Evolutionary conservation across 2,113 vertebrate genomes (phyloP), one percentile per base, ranked within the genome.

Genomic region (Pomatorhinus ruficollis): DNA sequence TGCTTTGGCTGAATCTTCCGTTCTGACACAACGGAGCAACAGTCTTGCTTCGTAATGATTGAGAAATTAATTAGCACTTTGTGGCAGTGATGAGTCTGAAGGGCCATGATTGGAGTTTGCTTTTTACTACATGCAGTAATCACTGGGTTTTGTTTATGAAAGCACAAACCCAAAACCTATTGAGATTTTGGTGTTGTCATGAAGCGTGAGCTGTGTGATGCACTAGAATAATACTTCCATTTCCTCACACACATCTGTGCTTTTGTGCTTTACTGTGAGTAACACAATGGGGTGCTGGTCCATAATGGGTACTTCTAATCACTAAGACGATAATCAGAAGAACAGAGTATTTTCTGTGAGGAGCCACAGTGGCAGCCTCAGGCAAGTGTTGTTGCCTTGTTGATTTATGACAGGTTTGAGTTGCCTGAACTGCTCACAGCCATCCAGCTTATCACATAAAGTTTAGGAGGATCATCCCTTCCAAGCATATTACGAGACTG

Each of bases 31-130:
- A 68, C 0, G 0, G 56, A 87, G 77, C 77, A 82, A 28, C 70
- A 95, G 88, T 71, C 75, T 87, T 76, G 42, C 63, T 91, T 95
- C 8, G 1, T 77, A 91, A 60, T 78, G 78, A 93, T 40, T 78
- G 84, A 91, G 84, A 90, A 91, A 95, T 94, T 89, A 94, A 90
- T 92, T 94, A 92, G 77, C 54, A 71, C 31, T 93, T 89, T 66
- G 64, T 74, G 57, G 53, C 54, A 1, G 40, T 85, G 74, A 76
- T 75, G 78, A 88, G 68, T 90, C 88, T 96, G 79, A 90, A 95
- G 85, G 79, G 60, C 76, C 52, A 4, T 63, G 88, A 91, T 75
- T 80, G 52, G 92, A 54, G 44, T 92, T 95, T 88, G 71, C 75
- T 78, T 90, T 95, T 90, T 90, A 74, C 91, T 35, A 52, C 52